phyloP scores from a whole-genome alignment of 2,888 invertebrate species.

The Ennomos quercinarius region DNA sequence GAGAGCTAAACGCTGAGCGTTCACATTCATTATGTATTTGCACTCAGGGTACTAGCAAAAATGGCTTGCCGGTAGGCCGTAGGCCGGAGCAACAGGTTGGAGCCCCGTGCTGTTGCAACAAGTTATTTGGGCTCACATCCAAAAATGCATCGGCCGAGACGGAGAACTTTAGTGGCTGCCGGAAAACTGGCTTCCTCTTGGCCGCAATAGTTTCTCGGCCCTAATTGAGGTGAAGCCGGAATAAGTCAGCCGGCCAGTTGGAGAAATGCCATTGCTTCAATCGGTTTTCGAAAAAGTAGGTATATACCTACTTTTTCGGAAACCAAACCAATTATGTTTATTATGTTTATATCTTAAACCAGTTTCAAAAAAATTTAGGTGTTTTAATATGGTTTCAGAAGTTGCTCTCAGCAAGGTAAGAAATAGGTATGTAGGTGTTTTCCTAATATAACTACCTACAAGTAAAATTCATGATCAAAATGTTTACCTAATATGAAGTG shows the following conservation, averaged over 20 bases:
- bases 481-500: too few relatives aligned
- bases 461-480: too few relatives aligned
- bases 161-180: conserved; percentile 60
- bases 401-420: not conserved
- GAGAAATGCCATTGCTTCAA: conserved; percentile 21
- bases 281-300: conserved; percentile 1
- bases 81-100: conserved; percentile 78
- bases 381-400: too few relatives aligned
- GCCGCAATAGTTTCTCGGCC: conserved; percentile 51
- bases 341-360: too few relatives aligned
- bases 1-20: conserved; percentile 63
- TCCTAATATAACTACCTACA: too few relatives aligned
- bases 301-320: too few relatives aligned
- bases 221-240: conserved; percentile 46
- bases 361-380: too few relatives aligned
- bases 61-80: conserved; percentile 64
- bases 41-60: conserved; percentile 72
- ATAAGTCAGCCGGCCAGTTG: conserved; percentile 25
- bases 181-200: conserved; percentile 60
- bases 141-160: conserved; percentile 82
- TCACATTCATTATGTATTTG: conserved; percentile 83
- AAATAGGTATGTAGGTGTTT: too few relatives aligned
- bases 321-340: too few relatives aligned
- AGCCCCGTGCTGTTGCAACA: conserved; percentile 73
- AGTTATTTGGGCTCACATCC: conserved; percentile 83